Conservation (phyloP, 2,113 vertebrate species). For the Channa argus region DNA sequence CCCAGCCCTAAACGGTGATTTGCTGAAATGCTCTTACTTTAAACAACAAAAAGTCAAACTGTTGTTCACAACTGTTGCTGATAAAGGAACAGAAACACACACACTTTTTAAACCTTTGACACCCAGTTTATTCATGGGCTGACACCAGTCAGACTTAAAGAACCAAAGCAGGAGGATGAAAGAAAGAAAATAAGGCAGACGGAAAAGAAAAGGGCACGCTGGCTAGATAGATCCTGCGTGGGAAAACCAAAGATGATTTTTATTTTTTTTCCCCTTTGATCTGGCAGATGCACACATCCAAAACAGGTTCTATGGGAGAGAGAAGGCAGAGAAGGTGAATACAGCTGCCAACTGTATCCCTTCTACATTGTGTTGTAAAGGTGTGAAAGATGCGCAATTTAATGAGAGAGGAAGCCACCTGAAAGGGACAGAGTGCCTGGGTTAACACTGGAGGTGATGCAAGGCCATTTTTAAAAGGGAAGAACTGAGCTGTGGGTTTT, state of each 20-base stretch:
- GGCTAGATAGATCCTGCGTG: conserved; percentile 24
- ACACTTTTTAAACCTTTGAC: conserved; percentile 20
- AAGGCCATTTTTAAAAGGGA: not conserved
- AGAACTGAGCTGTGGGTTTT: conserved; percentile 2
- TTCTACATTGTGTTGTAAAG: not conserved
- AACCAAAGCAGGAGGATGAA: conserved; percentile 37
- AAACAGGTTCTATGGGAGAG: conserved; percentile 28
- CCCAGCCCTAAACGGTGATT: not conserved
- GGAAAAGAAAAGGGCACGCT: conserved; percentile 16
- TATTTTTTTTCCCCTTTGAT: conserved; percentile 48
- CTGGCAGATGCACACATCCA: conserved; percentile 50
- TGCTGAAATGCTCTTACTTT: not conserved
- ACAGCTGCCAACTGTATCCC: conserved; percentile 27
- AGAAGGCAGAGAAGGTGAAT: conserved; percentile 19
- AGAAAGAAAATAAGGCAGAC: conserved; percentile 11
- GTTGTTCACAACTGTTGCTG: conserved; percentile 4
- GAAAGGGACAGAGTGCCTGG: not conserved
- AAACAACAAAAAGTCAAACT: conserved; percentile 23
- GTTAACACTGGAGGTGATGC: conserved; percentile 12
- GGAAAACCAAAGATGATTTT: conserved; percentile 33
- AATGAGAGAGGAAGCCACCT: conserved; percentile 32
- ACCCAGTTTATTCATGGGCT: conserved; percentile 28
- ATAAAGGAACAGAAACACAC: conserved; percentile 4
- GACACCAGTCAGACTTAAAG: conserved; percentile 53
- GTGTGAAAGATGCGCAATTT: conserved; percentile 14